Evolutionary conservation across 2,888 invertebrate species (phyloP).

Genomic region (Prosopocoilus inquinatus): DNA sequence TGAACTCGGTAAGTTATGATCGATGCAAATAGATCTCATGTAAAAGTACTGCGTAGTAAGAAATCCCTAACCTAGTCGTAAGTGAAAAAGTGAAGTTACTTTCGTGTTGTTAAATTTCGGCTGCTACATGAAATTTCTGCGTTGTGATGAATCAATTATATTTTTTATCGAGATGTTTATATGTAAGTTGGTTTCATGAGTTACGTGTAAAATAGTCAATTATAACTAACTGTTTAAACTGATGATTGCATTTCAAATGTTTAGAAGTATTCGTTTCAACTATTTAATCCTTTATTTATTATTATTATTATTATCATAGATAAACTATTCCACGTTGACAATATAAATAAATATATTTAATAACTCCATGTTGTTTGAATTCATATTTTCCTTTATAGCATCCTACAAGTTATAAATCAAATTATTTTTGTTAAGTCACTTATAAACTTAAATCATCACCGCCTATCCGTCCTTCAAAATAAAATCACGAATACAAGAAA

Average conservation of each 20-base stretch:
- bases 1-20: too few relatives aligned
- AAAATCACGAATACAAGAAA: too few relatives aligned
- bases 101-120: too few relatives aligned
- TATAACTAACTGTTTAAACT: conserved; percentile 17
- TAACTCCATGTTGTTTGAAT: conserved; percentile 20
- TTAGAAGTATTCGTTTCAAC: conserved; percentile 11
- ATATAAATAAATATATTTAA: conserved; percentile 48
- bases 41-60: too few relatives aligned
- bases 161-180: conserved; percentile 11
- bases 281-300: background rate
- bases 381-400: background rate
- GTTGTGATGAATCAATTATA: conserved; percentile 19
- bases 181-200: conserved; percentile 5
- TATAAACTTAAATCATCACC: too few relatives aligned
- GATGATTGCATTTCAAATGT: conserved; percentile 11
- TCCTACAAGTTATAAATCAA: too few relatives aligned
- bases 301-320: conserved; percentile 15
- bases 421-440: too few relatives aligned
- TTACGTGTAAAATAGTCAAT: conserved; percentile 17
- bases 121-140: too few relatives aligned
- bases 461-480: too few relatives aligned
- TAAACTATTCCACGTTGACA: conserved; percentile 44
- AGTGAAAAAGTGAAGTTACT: too few relatives aligned
- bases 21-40: too few relatives aligned
- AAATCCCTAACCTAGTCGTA: too few relatives aligned